These are phyloP conservation scores for Ptychoptera contaminata DNA, from an alignment of 2,888 invertebrate genomes.

Conservation along the genomic window DNA sequence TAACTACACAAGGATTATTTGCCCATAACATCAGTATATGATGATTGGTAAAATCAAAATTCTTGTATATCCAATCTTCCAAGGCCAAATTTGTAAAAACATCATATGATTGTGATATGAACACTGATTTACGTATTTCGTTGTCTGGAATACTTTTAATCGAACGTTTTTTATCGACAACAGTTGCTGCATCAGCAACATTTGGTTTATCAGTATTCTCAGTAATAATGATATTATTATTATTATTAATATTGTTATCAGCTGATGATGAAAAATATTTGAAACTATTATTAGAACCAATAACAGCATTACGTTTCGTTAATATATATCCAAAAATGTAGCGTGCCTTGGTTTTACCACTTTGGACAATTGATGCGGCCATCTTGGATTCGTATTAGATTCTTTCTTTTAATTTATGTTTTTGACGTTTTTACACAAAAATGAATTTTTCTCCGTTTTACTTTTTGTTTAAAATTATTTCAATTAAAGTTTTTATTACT, in stretches of 20 bases:
- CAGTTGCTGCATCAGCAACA: conserved; percentile 22
- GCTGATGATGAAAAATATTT: conserved; percentile 21
- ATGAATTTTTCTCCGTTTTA: too few species aligned
- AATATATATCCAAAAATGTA: conserved; percentile 1
- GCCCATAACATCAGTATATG: conserved; percentile 84
- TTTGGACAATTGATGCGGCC: conserved; percentile 8
- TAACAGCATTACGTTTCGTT: too few species aligned
- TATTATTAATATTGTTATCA: conserved; percentile 27
- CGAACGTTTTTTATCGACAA: conserved; percentile 16
- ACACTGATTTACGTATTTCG: conserved; percentile 67
- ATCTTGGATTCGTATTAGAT: conserved; percentile 5
- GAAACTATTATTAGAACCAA: too few species aligned
- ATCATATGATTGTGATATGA: conserved; percentile 81
- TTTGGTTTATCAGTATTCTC: conserved; percentile 20
- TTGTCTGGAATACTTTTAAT: background rate
- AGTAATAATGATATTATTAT: conserved; percentile 22
- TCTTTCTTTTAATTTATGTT: background rate
- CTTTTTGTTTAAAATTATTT: too few species aligned
- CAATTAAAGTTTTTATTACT: too few species aligned
- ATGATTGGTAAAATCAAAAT: conserved; percentile 67
- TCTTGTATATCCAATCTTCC: conserved; percentile 90
- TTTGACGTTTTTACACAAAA: too few species aligned
- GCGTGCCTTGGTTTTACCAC: conserved; percentile 4
- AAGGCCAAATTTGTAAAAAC: conserved; percentile 87
- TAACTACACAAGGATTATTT: conserved; percentile 86